These are phyloP conservation scores for Chaetodon auriga DNA, from an alignment of 2,113 vertebrate species.

Conservation along the genomic window DNA sequence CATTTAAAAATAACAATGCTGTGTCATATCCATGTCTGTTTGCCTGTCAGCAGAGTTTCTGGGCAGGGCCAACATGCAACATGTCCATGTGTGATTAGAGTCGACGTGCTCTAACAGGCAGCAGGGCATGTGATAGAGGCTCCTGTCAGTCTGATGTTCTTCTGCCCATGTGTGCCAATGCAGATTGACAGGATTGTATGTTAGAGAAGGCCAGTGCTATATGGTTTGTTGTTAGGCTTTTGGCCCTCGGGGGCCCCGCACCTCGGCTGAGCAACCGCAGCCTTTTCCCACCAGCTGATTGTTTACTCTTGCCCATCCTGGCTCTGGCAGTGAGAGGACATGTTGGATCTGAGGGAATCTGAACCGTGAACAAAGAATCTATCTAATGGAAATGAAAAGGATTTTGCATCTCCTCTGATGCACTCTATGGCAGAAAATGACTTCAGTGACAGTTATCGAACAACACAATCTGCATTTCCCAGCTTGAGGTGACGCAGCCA, in stretches of 20 bases:
- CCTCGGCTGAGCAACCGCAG: conserved; percentile 55
- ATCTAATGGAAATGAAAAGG: conserved; percentile 14
- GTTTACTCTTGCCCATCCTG: conserved; percentile 25
- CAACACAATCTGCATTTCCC: background rate
- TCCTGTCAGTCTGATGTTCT: conserved; percentile 87
- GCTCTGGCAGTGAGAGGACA: conserved; percentile 21
- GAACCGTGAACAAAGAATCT: background rate
- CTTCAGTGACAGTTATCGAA: background rate
- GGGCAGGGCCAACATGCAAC: conserved; percentile 52
- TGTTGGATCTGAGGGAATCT: conserved; percentile 21
- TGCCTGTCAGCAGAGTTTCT: conserved; percentile 41
- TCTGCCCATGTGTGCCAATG: conserved; percentile 74
- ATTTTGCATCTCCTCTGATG: too few species aligned
- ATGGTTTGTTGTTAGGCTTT: conserved; percentile 58
- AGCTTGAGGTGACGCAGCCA: conserved; percentile 23
- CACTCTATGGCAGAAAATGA: background rate
- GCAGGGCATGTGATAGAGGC: conserved; percentile 62
- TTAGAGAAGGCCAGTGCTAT: conserved; percentile 56
- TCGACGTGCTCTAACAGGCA: conserved; percentile 77
- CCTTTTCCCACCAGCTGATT: conserved; percentile 29
- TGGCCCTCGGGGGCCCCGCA: conserved; percentile 54
- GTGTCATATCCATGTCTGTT: conserved; percentile 52
- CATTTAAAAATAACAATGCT: conserved; percentile 7
- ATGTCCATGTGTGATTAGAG: conserved; percentile 80
- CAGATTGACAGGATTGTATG: conserved; percentile 77